Percentiles rank a stretch among this genome's conserved stretches.
phyloP scores from a whole-genome alignment of 2,888 invertebrate species.

The Argynnis bischoffii region DNA sequence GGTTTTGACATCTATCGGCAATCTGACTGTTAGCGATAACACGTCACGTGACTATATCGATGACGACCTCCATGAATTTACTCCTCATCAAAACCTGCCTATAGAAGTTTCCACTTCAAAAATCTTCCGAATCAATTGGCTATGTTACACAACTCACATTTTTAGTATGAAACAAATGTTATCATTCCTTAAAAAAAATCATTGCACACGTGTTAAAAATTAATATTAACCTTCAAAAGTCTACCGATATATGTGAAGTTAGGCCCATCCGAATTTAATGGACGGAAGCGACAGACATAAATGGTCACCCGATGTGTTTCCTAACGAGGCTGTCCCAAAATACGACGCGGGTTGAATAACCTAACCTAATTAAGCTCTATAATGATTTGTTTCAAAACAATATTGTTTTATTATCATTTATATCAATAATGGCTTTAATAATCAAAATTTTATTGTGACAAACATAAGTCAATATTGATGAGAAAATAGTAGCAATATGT shows the following conservation, averaged over 20 bases:
- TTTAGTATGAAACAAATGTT: not conserved
- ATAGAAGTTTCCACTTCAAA: no score
- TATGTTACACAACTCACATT: not conserved
- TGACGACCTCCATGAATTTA: no score
- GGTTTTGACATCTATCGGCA: no score
- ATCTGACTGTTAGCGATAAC: no score
- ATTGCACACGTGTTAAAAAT: constrained; percentile 15
- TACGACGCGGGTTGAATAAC: constrained; percentile 32
- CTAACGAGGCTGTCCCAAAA: constrained; percentile 32
- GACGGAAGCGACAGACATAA: constrained; percentile 34
- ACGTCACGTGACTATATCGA: no score
- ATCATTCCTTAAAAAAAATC: constrained; percentile 7
- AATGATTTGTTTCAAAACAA: not conserved
- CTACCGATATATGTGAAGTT: constrained; percentile 14
- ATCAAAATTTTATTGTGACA: no score
- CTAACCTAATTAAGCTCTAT: constrained; percentile 29
- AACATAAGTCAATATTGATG: no score
- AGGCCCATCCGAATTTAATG: constrained; percentile 31
- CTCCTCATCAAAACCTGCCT: no score
- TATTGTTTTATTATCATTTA: not conserved
- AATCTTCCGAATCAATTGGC: not conserved
- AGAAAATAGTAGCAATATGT: no score
- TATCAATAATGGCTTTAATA: not conserved
- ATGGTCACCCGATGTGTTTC: constrained; percentile 33
- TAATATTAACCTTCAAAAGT: constrained; percentile 17